Conservation (phyloP, 1,140 invertebrate genomes). For the Hyphantria cunea region DNA sequence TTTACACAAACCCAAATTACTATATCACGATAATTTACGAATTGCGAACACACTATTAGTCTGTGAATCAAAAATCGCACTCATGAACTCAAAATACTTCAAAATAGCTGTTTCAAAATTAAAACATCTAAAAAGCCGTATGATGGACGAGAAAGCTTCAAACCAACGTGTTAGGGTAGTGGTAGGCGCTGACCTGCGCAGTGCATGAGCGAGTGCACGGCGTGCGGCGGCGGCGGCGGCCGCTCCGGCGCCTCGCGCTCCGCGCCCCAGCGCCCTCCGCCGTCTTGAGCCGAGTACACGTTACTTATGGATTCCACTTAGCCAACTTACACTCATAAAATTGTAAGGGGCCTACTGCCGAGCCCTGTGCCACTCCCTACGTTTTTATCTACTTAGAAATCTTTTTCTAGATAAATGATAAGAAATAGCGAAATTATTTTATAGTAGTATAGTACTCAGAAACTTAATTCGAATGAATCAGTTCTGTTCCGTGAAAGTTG, state of each 20-base stretch:
- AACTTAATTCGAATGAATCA: too few species aligned
- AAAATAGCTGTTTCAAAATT: too few species aligned
- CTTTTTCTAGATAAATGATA: too few species aligned
- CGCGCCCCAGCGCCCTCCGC: constrained; percentile 60
- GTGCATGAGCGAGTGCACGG: constrained; percentile 91
- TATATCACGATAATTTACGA: constrained; percentile 17
- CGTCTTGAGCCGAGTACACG: constrained; percentile 53
- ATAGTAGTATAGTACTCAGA: too few species aligned
- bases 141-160: background rate
- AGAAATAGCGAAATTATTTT: too few species aligned
- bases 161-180: background rate
- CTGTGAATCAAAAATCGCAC: constrained; percentile 19
- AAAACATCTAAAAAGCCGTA: too few species aligned
- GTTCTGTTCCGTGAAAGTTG: too few species aligned
- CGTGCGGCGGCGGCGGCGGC: constrained; percentile 84
- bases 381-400: background rate
- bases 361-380: background rate
- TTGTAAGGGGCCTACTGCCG: background rate
- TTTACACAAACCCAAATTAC: too few species aligned
- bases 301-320: too few species aligned
- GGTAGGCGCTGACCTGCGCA: constrained; percentile 86
- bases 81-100: background rate
- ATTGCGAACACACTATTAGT: too few species aligned
- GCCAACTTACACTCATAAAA: background rate
- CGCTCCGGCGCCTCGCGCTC: constrained; percentile 78